Conservation (phyloP, 2,113 vertebrate genomes). For the Lophochroa leadbeateri region DNA sequence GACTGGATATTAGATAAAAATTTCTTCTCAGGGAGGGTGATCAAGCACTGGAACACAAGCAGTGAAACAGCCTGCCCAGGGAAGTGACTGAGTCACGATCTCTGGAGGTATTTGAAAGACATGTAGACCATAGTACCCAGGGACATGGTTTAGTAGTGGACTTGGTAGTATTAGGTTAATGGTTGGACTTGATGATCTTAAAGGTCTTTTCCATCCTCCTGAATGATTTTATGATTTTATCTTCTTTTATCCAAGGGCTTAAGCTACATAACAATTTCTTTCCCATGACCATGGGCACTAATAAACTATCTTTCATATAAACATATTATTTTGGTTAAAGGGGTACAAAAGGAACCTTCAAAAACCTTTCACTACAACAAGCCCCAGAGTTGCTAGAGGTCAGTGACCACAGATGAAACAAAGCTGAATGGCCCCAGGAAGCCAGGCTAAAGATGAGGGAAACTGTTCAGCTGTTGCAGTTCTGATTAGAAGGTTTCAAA, state of each 20-base stretch:
- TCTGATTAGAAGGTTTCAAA: neutral
- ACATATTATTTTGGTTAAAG: neutral
- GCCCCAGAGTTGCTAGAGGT: neutral
- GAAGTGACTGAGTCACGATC: neutral
- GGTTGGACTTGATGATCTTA: neutral
- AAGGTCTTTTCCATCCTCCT: neutral
- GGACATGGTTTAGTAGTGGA: neutral
- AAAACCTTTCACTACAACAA: neutral
- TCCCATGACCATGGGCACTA: neutral
- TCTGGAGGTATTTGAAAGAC: neutral
- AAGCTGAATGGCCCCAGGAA: neutral
- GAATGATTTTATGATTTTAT: neutral
- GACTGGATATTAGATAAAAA: neutral
- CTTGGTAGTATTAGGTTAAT: neutral
- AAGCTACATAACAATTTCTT: neutral
- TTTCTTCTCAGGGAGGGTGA: neutral
- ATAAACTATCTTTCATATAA: neutral
- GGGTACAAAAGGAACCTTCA: neutral
- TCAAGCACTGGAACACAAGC: neutral
- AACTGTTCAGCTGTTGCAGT: neutral
- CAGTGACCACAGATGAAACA: neutral
- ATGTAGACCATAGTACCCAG: neutral
- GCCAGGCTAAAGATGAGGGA: neutral
- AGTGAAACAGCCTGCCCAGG: neutral
- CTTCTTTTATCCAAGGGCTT: neutral